Conservation (phyloP, 2,113 vertebrate species). For the Alaudala cheleensis region DNA sequence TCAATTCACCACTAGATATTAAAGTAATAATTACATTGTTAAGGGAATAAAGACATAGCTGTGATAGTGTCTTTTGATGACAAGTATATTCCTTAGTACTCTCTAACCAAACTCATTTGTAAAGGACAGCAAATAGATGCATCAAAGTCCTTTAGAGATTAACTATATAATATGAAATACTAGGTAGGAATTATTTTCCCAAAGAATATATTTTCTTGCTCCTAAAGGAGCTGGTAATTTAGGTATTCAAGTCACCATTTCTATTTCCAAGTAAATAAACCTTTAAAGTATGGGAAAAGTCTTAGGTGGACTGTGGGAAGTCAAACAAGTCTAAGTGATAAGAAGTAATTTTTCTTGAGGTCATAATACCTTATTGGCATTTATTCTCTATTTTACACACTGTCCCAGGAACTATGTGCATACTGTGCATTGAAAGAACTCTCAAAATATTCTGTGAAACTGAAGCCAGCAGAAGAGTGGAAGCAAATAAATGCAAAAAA, state of each 20-base stretch:
- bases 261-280: not conserved
- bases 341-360: accelerated
- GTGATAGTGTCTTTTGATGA: not conserved
- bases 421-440: not conserved
- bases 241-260: not conserved
- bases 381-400: not conserved
- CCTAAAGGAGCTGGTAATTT: not conserved
- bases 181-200: not conserved
- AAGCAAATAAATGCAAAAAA: not conserved
- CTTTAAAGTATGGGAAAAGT: not conserved
- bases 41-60: not conserved
- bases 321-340: not conserved
- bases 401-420: not conserved
- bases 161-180: not conserved
- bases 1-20: not conserved
- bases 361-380: not conserved
- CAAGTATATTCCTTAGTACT: not conserved
- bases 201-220: not conserved
- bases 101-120: not conserved
- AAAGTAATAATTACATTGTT: not conserved
- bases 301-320: not conserved
- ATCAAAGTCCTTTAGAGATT: not conserved
- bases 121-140: not conserved
- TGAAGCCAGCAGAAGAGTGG: not conserved
- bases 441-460: not conserved